These are phyloP conservation scores for Lepidocyrtinus sp. DNA, from an alignment of 2,888 invertebrate species.

Conservation along the genomic window DNA sequence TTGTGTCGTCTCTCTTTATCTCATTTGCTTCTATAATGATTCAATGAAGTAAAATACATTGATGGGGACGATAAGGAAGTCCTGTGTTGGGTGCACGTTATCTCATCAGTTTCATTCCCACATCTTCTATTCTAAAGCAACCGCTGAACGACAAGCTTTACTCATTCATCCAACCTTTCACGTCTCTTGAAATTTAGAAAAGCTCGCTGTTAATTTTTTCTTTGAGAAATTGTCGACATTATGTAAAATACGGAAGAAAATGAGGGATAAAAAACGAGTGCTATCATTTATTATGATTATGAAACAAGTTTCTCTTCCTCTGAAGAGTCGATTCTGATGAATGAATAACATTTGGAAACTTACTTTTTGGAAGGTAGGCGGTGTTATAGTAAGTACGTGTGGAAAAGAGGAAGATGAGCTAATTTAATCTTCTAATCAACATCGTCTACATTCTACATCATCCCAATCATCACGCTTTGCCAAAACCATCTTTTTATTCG, in stretches of 20 bases:
- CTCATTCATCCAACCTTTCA: background rate
- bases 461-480: conserved; percentile 11
- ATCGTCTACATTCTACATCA: background rate
- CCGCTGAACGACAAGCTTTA: background rate
- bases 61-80: conserved; percentile 12
- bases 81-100: conserved; percentile 3
- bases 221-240: conserved; percentile 20
- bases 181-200: background rate
- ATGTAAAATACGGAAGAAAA: background rate
- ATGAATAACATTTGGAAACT: conserved; percentile 5
- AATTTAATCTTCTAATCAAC: conserved; percentile 25
- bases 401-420: conserved; percentile 17
- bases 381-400: background rate
- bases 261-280: background rate
- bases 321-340: background rate
- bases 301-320: background rate
- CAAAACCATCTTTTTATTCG: background rate
- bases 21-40: conserved; percentile 13
- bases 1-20: background rate
- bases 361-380: background rate
- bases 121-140: background rate
- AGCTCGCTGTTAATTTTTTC: background rate
- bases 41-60: conserved; percentile 17
- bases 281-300: background rate
- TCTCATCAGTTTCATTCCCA: conserved; percentile 3